phyloP scores from a whole-genome alignment of 2,888 invertebrate species.

The Podotricha telesiphe region DNA sequence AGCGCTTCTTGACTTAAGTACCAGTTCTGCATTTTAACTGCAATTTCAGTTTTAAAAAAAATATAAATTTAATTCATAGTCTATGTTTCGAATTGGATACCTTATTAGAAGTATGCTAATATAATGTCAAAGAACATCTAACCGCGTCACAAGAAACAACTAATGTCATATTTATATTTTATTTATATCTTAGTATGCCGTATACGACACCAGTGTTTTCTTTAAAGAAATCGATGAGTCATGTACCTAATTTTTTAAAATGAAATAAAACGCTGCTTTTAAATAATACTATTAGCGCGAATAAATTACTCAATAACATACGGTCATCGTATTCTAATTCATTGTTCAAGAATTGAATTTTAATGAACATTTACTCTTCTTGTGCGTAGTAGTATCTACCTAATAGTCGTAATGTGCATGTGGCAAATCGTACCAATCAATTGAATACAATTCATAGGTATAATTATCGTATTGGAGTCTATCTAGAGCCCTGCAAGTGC shows the following conservation, averaged over 20 bases:
- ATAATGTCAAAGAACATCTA: not conserved
- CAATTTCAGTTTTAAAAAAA: conserved; percentile 5
- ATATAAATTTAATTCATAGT: not conserved
- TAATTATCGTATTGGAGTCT: conserved; percentile 34
- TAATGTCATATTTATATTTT: not conserved
- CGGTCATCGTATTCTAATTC: conserved; percentile 17
- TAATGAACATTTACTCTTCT: conserved; percentile 6
- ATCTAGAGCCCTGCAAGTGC: conserved; percentile 25
- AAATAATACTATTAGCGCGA: not conserved
- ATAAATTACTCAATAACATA: conserved; percentile 2
- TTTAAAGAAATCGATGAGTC: not conserved
- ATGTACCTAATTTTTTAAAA: not conserved
- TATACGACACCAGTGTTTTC: not conserved
- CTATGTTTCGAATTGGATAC: not conserved
- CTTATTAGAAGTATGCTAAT: not conserved
- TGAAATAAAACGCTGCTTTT: not conserved
- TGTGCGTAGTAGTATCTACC: not conserved
- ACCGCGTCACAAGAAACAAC: not conserved
- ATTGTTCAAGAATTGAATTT: not conserved
- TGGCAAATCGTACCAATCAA: conserved; percentile 45
- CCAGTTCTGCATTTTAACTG: not conserved
- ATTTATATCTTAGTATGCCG: not conserved
- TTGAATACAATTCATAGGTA: conserved; percentile 45
- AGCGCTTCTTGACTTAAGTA: conserved; percentile 40
- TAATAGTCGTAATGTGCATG: conserved; percentile 34